Evolutionary conservation across 2,113 vertebrate species (phyloP), one percentile per base, ranked within the genome.

Genomic region (Bufo gargarizans): DNA sequence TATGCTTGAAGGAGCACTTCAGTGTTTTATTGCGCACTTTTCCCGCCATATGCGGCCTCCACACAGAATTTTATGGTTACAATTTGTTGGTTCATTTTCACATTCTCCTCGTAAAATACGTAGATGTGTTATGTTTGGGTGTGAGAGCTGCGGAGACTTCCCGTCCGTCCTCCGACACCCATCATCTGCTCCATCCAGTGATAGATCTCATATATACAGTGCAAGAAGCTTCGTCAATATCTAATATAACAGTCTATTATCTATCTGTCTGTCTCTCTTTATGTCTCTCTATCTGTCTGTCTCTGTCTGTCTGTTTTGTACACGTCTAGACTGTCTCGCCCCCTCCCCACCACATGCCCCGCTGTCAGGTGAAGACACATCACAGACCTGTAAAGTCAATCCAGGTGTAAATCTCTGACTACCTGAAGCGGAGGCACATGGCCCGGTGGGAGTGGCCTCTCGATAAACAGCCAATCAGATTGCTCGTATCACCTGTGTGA

Each of bases 1-100:
- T 76, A 43, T 53, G 12, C 69, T 82, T 76, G 61, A 76, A 63
- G 65, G 12, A 47, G 69, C 58, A 13, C 81, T 88, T 67, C 43
- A 53, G 45, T 16, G 67, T 88, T 81, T 63, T 82, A 82, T 82
- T 49, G 86, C 47, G 1, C 82, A 80, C 80, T 45, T 82, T 88
- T 47, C 79, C 19, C 86, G 50, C 19, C 19, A 47, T 10, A 55
- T 19, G 16, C 10, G 9, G 50, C 11, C 47, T 47, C 13, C 14
- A 4, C n/a, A 17, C 58, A 20, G 50, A 50, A 11, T 9, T 63
- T 10, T 53, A 79, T 63, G 16, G 20, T 0, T 43, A 3, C 12
- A 6, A 12, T 56, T 4, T 80, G 14, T 59, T 67, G 4, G 8
- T 17, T 65, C n/a, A 17, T 76, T 17, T 8, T 50, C 13, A 43